A percentile compares a stretch with the other conserved stretches of the same genome.
Conservation (phyloP, 2,113 vertebrate species). For the Psammodynastes pulverulentus region DNA sequence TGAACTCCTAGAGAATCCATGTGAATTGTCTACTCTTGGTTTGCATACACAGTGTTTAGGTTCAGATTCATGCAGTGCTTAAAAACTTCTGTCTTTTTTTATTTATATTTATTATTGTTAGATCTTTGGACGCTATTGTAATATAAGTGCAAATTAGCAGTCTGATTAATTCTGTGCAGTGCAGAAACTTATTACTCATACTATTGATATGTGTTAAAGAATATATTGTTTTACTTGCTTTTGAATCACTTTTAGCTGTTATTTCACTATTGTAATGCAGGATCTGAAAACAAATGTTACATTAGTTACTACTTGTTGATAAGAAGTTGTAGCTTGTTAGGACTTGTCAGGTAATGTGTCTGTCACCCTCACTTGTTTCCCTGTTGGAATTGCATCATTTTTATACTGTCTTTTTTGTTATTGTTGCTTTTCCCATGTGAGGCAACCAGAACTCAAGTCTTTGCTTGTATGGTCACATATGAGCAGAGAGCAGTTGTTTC, state of each 20-base stretch:
- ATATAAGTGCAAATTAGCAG: background rate
- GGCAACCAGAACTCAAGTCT: background rate
- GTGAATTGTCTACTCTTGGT: background rate
- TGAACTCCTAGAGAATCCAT: background rate
- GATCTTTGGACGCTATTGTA: background rate
- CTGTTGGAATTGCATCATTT: conserved; percentile 12
- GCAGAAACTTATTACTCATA: background rate
- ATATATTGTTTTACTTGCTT: background rate
- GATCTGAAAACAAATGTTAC: background rate
- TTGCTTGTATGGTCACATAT: background rate
- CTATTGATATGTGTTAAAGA: background rate
- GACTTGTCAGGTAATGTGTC: background rate
- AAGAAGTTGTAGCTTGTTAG: conserved; percentile 2
- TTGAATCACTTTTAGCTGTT: background rate
- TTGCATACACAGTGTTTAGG: background rate
- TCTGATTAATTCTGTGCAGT: background rate
- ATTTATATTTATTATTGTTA: background rate
- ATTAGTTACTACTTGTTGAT: conserved; percentile 7
- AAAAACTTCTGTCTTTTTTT: background rate
- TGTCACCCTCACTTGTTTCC: conserved; percentile 7
- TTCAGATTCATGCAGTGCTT: background rate
- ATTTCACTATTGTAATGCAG: background rate
- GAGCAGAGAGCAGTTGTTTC: background rate
- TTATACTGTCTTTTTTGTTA: conserved; percentile 7
- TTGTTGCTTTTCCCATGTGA: background rate